Evolutionary conservation across 2,888 invertebrate genomes (phyloP).

Genomic region (Prosopocoilus inquinatus): DNA sequence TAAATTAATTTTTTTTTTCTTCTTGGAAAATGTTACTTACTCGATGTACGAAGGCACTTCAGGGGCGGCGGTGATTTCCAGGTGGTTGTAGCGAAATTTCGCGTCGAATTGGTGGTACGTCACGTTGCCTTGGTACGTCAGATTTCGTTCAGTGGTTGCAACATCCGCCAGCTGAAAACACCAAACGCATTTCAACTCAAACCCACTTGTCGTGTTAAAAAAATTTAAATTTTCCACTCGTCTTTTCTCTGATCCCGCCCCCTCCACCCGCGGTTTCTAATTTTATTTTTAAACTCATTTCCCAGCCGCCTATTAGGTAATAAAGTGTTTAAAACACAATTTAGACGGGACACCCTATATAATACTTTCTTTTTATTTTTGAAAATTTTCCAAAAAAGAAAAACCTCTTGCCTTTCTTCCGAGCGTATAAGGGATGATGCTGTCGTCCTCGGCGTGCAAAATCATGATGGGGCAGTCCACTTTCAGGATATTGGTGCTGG

Average conservation of each 20-base stretch:
- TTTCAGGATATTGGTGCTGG: constrained; percentile 35
- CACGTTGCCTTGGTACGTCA: constrained; percentile 32
- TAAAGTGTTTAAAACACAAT: too few relatives aligned
- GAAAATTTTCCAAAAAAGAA: constrained; percentile 4
- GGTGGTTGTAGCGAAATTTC: constrained; percentile 34
- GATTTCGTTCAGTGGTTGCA: constrained; percentile 30
- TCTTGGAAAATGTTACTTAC: constrained; percentile 34
- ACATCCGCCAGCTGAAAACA: constrained; percentile 31
- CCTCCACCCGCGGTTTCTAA: too few relatives aligned
- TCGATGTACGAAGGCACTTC: constrained; percentile 35
- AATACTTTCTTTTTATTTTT: too few relatives aligned
- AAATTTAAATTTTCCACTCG: not conserved
- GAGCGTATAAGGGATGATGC: constrained; percentile 36
- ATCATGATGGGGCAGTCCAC: constrained; percentile 45
- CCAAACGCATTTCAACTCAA: not conserved
- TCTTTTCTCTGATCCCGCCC: too few relatives aligned
- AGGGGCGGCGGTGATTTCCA: constrained; percentile 35
- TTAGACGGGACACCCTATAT: too few relatives aligned
- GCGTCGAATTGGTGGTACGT: constrained; percentile 34
- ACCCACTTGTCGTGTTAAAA: too few relatives aligned
- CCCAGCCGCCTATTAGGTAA: too few relatives aligned
- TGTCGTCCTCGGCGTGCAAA: constrained; percentile 43
- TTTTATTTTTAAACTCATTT: too few relatives aligned
- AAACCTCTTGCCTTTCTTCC: constrained; percentile 37
- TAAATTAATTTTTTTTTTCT: too few relatives aligned